phyloP scores from a whole-genome alignment of 2,113 vertebrate species.

The Charadrius vociferus region DNA sequence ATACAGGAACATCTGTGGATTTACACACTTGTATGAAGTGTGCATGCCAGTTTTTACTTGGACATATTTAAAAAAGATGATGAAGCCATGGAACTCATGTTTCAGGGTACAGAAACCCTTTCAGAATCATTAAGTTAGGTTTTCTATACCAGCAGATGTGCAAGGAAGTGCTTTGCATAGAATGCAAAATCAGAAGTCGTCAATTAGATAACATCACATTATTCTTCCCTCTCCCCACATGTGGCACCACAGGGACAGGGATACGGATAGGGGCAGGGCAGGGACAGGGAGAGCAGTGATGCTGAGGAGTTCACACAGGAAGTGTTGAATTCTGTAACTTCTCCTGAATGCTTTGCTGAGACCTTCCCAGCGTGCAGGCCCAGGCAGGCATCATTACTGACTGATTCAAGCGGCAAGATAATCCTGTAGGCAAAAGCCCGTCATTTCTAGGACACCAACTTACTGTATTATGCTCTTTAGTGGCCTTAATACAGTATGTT shows the following conservation, averaged over 20 bases:
- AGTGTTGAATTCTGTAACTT: neutral
- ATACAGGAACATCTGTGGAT: neutral
- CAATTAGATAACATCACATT: neutral
- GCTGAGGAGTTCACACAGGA: neutral
- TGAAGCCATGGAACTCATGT: neutral
- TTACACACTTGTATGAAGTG: neutral
- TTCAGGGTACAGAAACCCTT: neutral
- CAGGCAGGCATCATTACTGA: neutral
- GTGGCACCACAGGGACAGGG: accelerated
- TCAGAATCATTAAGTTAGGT: neutral
- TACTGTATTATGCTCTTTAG: neutral
- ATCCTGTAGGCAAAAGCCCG: neutral
- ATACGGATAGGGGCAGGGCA: neutral
- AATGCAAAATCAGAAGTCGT: neutral
- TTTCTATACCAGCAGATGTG: neutral
- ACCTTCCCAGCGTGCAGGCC: neutral
- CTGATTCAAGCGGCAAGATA: neutral
- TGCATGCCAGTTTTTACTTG: neutral
- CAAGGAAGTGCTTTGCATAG: neutral
- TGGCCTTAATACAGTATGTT: neutral
- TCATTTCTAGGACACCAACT: neutral
- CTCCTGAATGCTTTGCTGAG: neutral
- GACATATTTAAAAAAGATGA: neutral
- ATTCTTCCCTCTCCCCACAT: neutral
- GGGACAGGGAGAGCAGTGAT: neutral